phyloP scores from a whole-genome alignment of 2,797 vertebrate species.

The Anableps anableps region DNA sequence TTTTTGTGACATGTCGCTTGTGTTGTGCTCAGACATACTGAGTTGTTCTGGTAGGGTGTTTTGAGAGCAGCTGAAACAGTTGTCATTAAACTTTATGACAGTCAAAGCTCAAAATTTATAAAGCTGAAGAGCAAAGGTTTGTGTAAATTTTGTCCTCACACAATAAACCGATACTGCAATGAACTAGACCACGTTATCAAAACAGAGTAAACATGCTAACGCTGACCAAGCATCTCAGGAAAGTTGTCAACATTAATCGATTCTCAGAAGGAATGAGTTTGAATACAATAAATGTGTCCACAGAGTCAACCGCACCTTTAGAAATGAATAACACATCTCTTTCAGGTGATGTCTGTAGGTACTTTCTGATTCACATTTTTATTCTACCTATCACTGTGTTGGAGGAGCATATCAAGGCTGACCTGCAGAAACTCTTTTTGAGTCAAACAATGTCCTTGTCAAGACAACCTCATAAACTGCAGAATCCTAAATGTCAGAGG shows the following conservation, averaged over 20 bases:
- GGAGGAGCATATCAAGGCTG: background rate
- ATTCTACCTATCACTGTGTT: background rate
- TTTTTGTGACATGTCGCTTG: background rate
- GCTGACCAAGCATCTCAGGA: background rate
- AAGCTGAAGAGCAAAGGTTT: background rate
- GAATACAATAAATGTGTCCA: no score
- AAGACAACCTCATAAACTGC: background rate
- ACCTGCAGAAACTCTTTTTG: background rate
- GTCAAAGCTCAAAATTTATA: background rate
- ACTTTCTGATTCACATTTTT: background rate
- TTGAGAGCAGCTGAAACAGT: background rate
- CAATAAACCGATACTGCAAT: background rate
- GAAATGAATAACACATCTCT: background rate
- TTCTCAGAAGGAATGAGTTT: background rate
- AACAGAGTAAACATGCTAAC: background rate
- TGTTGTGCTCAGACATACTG: background rate
- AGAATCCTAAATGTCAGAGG: background rate
- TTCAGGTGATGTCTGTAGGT: background rate
- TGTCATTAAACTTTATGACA: background rate
- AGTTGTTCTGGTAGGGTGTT: background rate
- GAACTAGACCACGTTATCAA: background rate
- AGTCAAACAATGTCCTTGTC: background rate
- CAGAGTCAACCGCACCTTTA: background rate
- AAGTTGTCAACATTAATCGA: background rate
- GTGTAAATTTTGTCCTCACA: background rate